phyloP scores from a whole-genome alignment of 2,888 invertebrate species.

The Cyrtodaria siliqua region DNA sequence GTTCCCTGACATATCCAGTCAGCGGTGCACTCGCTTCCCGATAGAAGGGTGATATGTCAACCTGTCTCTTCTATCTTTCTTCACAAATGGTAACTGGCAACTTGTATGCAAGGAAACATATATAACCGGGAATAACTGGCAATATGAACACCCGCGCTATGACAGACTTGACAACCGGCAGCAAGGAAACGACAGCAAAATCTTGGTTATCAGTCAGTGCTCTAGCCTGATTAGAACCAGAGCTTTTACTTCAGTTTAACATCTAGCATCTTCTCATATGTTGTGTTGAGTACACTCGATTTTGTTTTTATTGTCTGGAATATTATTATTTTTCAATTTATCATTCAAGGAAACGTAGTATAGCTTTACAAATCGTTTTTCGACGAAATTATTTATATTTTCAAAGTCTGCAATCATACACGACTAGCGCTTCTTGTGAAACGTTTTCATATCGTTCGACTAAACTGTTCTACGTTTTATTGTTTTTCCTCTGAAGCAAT shows the following conservation, averaged over 20 bases:
- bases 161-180: slow-evolving; percentile 58
- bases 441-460: too few relatives aligned
- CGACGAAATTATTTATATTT: too few relatives aligned
- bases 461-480: too few relatives aligned
- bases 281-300: too few relatives aligned
- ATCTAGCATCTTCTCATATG: too few relatives aligned
- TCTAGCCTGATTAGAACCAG: slow-evolving; percentile 27
- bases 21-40: slow-evolving; percentile 47
- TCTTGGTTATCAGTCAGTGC: slow-evolving; percentile 42
- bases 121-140: slow-evolving; percentile 62
- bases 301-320: too few relatives aligned
- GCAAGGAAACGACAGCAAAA: slow-evolving; percentile 47
- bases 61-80: slow-evolving; percentile 51
- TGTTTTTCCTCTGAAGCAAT: not conserved
- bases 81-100: slow-evolving; percentile 65
- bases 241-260: not conserved
- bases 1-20: slow-evolving; percentile 52
- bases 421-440: too few relatives aligned
- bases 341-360: too few relatives aligned
- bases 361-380: too few relatives aligned
- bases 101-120: slow-evolving; percentile 64
- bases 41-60: slow-evolving; percentile 61
- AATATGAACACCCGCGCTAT: slow-evolving; percentile 54
- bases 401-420: too few relatives aligned
- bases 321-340: too few relatives aligned